Evolutionary conservation across 2,113 vertebrate genomes (phyloP).

Genomic region (Tringa solitaria): DNA sequence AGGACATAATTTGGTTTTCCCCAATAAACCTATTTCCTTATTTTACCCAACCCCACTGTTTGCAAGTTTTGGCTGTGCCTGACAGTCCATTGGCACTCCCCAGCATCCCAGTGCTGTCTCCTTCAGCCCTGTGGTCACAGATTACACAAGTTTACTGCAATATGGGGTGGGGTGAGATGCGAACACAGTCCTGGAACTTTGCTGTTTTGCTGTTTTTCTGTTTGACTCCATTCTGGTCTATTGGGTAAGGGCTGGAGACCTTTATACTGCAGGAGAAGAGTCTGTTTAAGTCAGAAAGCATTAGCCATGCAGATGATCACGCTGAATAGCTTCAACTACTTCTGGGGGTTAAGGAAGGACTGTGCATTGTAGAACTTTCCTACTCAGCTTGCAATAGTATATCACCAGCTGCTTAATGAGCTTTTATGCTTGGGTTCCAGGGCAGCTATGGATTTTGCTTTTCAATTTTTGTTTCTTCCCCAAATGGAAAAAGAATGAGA

Average conservation of each 20-base stretch:
- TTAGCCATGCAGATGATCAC: background rate
- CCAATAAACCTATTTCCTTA: background rate
- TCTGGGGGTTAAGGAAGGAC: background rate
- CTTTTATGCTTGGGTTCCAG: background rate
- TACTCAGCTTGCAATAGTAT: background rate
- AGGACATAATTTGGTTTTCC: background rate
- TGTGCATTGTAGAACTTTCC: background rate
- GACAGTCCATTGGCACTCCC: background rate
- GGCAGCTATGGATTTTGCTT: background rate
- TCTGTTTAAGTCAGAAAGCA: background rate
- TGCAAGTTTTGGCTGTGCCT: background rate
- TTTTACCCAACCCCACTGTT: background rate
- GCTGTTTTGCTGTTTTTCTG: background rate
- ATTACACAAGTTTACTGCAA: background rate
- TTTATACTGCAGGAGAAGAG: background rate
- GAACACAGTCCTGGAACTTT: background rate
- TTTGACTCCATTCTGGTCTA: background rate
- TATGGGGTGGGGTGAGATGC: background rate
- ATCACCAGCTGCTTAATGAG: background rate
- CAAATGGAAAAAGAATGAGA: background rate
- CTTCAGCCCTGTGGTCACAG: background rate
- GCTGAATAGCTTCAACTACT: background rate
- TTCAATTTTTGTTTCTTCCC: background rate
- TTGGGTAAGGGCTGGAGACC: background rate
- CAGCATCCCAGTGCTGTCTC: background rate